Conservation (phyloP, 2,113 vertebrate species). For the Apteryx owenii region DNA sequence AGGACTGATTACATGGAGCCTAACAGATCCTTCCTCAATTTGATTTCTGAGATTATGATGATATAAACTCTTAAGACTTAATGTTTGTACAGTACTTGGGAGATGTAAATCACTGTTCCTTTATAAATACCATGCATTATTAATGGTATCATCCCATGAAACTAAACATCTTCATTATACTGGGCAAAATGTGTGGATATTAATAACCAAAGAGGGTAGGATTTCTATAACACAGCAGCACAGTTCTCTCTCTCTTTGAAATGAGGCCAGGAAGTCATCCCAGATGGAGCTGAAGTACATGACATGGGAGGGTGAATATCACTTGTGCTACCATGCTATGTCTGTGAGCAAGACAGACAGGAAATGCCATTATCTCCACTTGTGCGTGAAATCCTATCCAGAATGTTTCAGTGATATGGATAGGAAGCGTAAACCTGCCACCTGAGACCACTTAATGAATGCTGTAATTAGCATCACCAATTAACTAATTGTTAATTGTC, state of each 20-base stretch:
- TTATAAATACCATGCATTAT: background rate
- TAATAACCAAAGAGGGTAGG: background rate
- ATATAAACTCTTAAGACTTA: background rate
- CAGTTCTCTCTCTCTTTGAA: background rate
- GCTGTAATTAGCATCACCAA: conserved; percentile 56
- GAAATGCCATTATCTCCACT: conserved; percentile 31
- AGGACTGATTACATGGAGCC: background rate
- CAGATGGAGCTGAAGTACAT: conserved; percentile 7
- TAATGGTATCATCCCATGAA: background rate
- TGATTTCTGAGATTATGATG: background rate
- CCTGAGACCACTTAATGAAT: conserved; percentile 58
- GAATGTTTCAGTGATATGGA: background rate
- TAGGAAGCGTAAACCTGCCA: conserved; percentile 42
- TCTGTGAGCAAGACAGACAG: background rate
- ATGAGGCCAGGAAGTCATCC: conserved; percentile 24
- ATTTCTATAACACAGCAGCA: background rate
- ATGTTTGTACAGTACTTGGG: background rate
- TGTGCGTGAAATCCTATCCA: conserved; percentile 51
- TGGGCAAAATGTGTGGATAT: background rate
- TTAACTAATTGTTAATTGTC: conserved; percentile 68
- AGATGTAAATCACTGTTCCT: background rate
- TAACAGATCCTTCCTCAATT: background rate
- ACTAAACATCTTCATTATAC: conserved; percentile 7
- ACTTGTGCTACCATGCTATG: background rate
- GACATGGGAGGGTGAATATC: conserved; percentile 14